These are phyloP conservation scores for Syrista parreyssii DNA, from an alignment of 2,888 invertebrate genomes.

Conservation along the genomic window DNA sequence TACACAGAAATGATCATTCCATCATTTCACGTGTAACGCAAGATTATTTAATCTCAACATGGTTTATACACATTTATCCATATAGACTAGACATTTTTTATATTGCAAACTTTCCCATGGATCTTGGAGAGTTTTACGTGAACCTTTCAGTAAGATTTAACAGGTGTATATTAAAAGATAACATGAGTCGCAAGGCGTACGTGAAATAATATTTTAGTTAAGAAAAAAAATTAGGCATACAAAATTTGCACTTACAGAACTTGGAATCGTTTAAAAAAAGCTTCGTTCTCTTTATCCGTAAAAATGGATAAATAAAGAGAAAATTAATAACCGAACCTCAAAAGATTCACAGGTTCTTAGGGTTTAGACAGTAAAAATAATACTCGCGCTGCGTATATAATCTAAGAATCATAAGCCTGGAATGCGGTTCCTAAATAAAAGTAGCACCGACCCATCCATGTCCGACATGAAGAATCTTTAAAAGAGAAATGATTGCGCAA, in stretches of 20 bases:
- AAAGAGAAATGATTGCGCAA: neutral
- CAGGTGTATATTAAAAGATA: neutral
- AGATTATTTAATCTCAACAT: neutral
- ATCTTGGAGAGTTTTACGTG: neutral
- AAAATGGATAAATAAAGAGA: no score
- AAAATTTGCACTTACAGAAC: neutral
- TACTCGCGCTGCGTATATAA: neutral
- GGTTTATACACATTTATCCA: neutral
- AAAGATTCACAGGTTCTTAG: neutral
- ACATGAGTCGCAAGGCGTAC: neutral
- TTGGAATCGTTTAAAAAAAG: no score
- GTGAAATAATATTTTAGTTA: neutral
- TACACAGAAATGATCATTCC: neutral
- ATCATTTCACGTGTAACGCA: neutral
- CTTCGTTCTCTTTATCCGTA: no score
- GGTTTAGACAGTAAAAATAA: neutral
- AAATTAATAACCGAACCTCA: no score
- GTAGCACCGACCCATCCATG: neutral
- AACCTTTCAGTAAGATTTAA: neutral
- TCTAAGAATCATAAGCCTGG: neutral
- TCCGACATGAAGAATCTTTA: neutral
- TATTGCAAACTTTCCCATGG: neutral
- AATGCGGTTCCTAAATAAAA: neutral
- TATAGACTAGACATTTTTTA: neutral
- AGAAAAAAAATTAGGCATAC: accelerated